Evolutionary conservation across 2,888 invertebrate species (phyloP).

Genomic region (Frankliniella fusca): DNA sequence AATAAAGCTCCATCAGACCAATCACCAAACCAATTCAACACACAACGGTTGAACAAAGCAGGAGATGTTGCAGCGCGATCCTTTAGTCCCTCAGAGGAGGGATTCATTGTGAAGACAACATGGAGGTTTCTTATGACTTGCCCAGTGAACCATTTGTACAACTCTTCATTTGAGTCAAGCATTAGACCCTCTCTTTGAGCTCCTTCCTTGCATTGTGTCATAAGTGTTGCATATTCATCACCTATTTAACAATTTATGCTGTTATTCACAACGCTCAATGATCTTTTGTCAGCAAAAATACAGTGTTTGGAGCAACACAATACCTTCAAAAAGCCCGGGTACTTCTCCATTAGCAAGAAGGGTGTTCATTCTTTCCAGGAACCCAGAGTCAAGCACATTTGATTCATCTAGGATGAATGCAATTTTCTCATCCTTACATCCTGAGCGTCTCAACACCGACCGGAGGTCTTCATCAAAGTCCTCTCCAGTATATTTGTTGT

Average conservation of each 20-base stretch:
- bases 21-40: slow-evolving; percentile 86
- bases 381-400: slow-evolving; percentile 96
- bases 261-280: not conserved
- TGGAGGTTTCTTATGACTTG: slow-evolving; percentile 99
- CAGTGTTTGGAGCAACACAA: not conserved
- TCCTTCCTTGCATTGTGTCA: slow-evolving; percentile 99
- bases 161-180: slow-evolving; percentile 96
- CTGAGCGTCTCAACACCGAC: slow-evolving; percentile 76
- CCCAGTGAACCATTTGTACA: slow-evolving; percentile 99
- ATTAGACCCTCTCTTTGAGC: slow-evolving; percentile 96
- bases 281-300: not conserved
- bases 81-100: slow-evolving; percentile 95
- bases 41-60: slow-evolving; percentile 90
- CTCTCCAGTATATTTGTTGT: slow-evolving; percentile 97
- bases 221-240: slow-evolving; percentile 96
- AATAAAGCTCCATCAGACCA: slow-evolving; percentile 96
- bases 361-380: slow-evolving; percentile 99
- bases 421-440: slow-evolving; percentile 96
- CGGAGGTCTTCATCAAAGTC: slow-evolving; percentile 99
- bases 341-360: slow-evolving; percentile 98
- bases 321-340: slow-evolving; percentile 81
- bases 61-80: slow-evolving; percentile 98
- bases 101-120: slow-evolving; percentile 99
- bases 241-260: slow-evolving; percentile 51
- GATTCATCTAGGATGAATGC: slow-evolving; percentile 99